Percentiles rank a stretch among this genome's conserved stretches.
Evolutionary conservation across 2,797 vertebrate species (phyloP).

Genomic region (Heteromormyrus szaboi): DNA sequence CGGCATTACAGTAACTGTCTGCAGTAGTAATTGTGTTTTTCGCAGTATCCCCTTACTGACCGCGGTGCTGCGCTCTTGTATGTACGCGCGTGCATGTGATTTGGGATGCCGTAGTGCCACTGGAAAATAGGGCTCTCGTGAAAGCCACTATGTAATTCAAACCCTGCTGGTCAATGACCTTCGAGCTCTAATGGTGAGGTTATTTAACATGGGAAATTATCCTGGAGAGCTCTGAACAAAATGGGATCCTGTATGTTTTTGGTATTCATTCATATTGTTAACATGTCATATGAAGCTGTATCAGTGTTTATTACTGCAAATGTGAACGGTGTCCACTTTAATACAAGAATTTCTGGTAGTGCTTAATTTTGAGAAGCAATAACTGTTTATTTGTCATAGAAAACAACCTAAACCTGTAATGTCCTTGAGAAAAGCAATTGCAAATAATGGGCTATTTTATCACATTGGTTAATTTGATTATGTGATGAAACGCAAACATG

Average conservation of each 20-base stretch:
- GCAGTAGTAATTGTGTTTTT: neutral
- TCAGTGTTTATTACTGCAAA: neutral
- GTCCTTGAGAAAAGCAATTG: neutral
- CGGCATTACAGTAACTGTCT: neutral
- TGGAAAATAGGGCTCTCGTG: neutral
- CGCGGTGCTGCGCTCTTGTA: neutral
- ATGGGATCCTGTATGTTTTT: neutral
- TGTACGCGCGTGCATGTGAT: neutral
- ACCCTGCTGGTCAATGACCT: neutral
- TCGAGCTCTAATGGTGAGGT: neutral
- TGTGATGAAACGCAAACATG: neutral
- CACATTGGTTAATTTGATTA: neutral
- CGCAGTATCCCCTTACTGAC: neutral
- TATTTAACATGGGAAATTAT: neutral
- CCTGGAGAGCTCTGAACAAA: neutral
- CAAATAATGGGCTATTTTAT: neutral
- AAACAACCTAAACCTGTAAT: neutral
- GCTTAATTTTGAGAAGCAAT: neutral
- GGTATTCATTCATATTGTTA: neutral
- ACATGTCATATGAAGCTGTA: neutral
- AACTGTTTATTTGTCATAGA: neutral
- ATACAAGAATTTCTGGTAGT: neutral
- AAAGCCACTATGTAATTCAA: neutral
- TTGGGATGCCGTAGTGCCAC: neutral
- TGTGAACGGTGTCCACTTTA: neutral